Evolutionary conservation across 2,797 vertebrate species (phyloP), one percentile per base, ranked within the genome.

Genomic region (Schizopygopsis malacanthus): DNA sequence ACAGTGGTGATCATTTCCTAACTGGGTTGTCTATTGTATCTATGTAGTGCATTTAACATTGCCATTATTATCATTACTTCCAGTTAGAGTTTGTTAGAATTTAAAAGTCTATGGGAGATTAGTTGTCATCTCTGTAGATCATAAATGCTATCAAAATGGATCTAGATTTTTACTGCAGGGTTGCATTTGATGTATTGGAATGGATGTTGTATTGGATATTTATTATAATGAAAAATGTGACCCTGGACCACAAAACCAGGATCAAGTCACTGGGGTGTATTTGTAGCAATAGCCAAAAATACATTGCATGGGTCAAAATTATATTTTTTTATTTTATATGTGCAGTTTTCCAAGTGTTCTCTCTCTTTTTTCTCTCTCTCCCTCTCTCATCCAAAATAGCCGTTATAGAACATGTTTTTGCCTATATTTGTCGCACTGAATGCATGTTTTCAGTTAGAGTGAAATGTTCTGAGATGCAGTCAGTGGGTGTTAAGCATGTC

Each of bases 401-500:
- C 7, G 9, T 79, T 16, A 18, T 16, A n/a, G 1, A 79, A 45
- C 77, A 63, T 43, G 54, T 43, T 43, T 41, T 41, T 39, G 18
- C 16, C 20, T 39, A 22, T 56, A n/a, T 41, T 43, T 63, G 20
- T 54, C 37, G 3, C 18, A 4, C 39, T 79, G n/a, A 78, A 25
- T 59, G 54, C 54, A 25, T 45, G 13, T 20, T 20, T 52, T 33
- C 6, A 39, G 22, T 25, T 65, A 11, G 41, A 79, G 41, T 28
- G n/a, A 18, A 45, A 28, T 79, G n/a, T 79, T 47, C 16, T 33
- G 43, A 33, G 78, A 20, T 80, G 78, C 22, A 47, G 39, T 65
- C 59, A 47, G 59, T 79, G 59, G 10, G 78, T 79, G 78, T 79
- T 18, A 22, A 13, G 25, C 3, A 41, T 65, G 59, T 50, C 78